Evolutionary conservation across 2,113 vertebrate species (phyloP).

Genomic region (Sebastes schlegelii): DNA sequence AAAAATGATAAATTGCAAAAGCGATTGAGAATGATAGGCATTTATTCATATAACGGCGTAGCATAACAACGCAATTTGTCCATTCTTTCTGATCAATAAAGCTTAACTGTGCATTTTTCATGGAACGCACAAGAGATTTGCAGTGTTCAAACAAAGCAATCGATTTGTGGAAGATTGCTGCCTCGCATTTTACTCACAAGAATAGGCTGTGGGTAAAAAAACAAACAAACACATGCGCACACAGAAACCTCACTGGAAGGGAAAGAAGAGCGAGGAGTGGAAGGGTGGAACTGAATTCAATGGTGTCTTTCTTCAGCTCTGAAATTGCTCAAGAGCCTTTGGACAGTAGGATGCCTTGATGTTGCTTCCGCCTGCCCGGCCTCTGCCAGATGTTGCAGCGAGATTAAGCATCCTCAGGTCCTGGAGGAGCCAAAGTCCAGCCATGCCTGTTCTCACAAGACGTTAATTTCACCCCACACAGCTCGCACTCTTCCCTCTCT

Average conservation of each 20-base stretch:
- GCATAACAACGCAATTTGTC: slow-evolving; percentile 31
- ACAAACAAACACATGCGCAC: slow-evolving; percentile 5
- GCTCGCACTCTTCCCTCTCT: slow-evolving; percentile 25
- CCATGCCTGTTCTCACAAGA: slow-evolving; percentile 65
- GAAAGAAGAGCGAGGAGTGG: slow-evolving; percentile 3
- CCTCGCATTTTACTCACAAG: slow-evolving; percentile 18
- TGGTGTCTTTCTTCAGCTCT: slow-evolving; percentile 35
- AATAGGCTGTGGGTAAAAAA: background rate
- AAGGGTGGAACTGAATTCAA: slow-evolving; percentile 38
- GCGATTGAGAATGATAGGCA: background rate
- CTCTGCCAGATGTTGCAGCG: slow-evolving; percentile 68
- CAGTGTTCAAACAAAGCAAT: slow-evolving; percentile 56
- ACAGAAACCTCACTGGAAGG: slow-evolving; percentile 5
- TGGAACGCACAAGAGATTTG: slow-evolving; percentile 34
- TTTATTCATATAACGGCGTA: slow-evolving; percentile 8
- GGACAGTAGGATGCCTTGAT: slow-evolving; percentile 56
- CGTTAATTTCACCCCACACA: slow-evolving; percentile 64
- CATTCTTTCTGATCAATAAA: slow-evolving; percentile 48
- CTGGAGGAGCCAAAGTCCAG: slow-evolving; percentile 54
- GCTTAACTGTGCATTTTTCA: slow-evolving; percentile 45
- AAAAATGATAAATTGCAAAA: slow-evolving; percentile 1
- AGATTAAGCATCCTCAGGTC: slow-evolving; percentile 64
- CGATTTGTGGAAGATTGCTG: slow-evolving; percentile 39
- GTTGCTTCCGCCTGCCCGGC: slow-evolving; percentile 37
- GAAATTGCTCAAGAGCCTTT: slow-evolving; percentile 64